These are phyloP conservation scores for Glaucopsyche alexis DNA, from an alignment of 2,888 invertebrate species.

Conservation along the genomic window DNA sequence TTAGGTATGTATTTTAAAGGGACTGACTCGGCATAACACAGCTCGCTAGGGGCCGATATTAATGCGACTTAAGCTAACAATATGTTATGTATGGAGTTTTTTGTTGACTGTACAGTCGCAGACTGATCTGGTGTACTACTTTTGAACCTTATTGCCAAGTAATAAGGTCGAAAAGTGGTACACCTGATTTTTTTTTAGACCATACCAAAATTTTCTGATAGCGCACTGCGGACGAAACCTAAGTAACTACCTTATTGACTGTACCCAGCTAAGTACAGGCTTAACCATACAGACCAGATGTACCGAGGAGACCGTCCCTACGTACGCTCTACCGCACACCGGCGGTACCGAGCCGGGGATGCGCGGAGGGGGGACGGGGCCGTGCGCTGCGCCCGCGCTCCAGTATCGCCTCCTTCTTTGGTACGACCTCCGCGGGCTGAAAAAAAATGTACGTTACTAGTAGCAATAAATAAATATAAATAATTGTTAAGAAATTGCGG, in stretches of 20 bases:
- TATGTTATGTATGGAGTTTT: background rate
- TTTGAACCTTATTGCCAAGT: too few relatives aligned
- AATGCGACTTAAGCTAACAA: background rate
- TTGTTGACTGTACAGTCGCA: background rate
- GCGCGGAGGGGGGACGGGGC: constrained; percentile 53
- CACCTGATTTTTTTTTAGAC: too few relatives aligned
- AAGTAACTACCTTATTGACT: too few relatives aligned
- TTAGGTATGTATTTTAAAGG: background rate
- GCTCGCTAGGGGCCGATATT: background rate
- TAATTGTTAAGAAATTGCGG: too few relatives aligned
- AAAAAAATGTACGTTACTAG: constrained; percentile 3
- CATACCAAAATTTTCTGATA: too few relatives aligned
- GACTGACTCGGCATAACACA: background rate
- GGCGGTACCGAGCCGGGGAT: constrained; percentile 58
- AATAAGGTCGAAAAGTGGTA: too few relatives aligned
- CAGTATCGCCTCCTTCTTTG: constrained; percentile 63
- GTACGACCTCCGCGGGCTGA: constrained; percentile 50
- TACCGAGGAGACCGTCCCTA: constrained; percentile 33
- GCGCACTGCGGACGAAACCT: too few relatives aligned
- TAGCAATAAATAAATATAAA: background rate
- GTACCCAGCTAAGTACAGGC: background rate
- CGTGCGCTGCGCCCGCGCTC: constrained; percentile 71
- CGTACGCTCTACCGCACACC: constrained; percentile 43
- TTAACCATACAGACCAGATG: background rate
- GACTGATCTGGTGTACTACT: too few relatives aligned